Base-by-base conservation (phyloP, 2,113 vertebrate genomes). In the Coptodon bakossiorum region DNA sequence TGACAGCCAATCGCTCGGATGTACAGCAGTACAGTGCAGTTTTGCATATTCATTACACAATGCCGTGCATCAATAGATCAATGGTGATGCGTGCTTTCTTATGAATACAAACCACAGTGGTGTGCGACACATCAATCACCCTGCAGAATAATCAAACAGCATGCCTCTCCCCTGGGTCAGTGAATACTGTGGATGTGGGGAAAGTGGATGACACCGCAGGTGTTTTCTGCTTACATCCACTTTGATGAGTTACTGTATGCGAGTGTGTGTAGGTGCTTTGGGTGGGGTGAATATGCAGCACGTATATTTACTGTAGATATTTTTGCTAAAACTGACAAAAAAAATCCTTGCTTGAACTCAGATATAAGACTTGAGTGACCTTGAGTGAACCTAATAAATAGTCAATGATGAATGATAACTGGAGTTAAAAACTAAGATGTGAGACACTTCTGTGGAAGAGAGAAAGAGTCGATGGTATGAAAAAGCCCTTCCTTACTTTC, bases 31-130 rank as follows among this genome's bases (percentile, higher is more conserved):
- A 40, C 27, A 2, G 45, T 12, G 68, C 59, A 45, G 54, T 6
- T 88, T 82, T 92, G 84, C 86, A 89, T 93, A 93, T 93, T 92
- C 92, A 92, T 94, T 11, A 43, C 86, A 61, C 68, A 83, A 89
- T 90, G 82, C 83, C 82, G 56, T 79, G 85, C 84, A 86, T 89
- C 91, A 12, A 85, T 86, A 92, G 82, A 94, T 94, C 93, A 93
- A 88, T 94, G 88, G 85, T 3, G 73, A 80, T 52, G 86, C 50
- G 85, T 38, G 83, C 89, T 92, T 92, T 81, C 83, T 87, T 91
- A 90, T 92, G 91, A 91, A 91, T 88, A 86, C 86, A 66, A 87
- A 91, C 83, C 82, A 83, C 36, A 22, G 38, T 1, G 73, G 53
- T 12, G 63, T 40, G 16, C n/a, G 6, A 91, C 56, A 82, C 93